Conservation (phyloP, 2,797 vertebrate genomes). For the Lepilemur septentrionalis region DNA sequence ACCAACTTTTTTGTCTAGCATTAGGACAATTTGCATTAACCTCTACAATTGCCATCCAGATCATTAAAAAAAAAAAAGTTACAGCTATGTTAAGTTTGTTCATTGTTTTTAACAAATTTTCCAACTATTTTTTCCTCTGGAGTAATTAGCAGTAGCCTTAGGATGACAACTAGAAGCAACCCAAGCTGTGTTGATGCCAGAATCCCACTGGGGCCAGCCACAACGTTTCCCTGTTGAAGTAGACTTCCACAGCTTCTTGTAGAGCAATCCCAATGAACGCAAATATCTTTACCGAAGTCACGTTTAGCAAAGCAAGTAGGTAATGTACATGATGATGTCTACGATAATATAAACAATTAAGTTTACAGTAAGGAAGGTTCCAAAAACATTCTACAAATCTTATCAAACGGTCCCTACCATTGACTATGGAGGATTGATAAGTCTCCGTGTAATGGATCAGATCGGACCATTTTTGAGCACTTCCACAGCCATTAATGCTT, state of each 20-base stretch:
- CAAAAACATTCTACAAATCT: background rate
- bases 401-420: background rate
- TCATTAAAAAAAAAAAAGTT: background rate
- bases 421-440: background rate
- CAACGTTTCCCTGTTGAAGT: background rate
- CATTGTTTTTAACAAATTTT: background rate
- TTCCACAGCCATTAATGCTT: background rate
- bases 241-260: background rate
- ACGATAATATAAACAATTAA: background rate
- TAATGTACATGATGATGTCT: background rate
- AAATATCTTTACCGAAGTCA: background rate
- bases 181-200: background rate
- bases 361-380: background rate
- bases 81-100: background rate
- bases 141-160: background rate
- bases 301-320: background rate
- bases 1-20: constrained; percentile 2
- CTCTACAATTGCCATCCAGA: background rate
- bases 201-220: background rate
- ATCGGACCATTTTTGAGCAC: background rate
- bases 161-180: background rate
- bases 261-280: background rate
- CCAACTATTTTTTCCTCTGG: background rate
- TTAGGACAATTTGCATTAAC: background rate
- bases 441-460: background rate